These are phyloP conservation scores for Corythornis cristatus DNA, from an alignment of 2,113 vertebrate species.

Conservation along the genomic window DNA sequence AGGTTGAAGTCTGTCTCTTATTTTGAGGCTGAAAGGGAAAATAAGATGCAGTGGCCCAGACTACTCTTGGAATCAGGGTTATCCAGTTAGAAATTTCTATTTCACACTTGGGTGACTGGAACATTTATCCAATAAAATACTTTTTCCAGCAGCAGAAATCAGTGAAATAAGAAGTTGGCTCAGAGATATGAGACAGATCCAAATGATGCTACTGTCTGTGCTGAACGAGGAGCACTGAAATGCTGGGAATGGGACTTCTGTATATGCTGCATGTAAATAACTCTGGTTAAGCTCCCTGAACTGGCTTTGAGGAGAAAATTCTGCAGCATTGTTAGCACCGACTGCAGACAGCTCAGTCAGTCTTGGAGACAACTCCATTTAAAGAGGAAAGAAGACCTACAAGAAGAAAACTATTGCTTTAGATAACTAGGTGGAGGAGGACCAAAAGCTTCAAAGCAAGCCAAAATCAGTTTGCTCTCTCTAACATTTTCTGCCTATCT, in stretches of 20 bases:
- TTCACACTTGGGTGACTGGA: slow-evolving; percentile 22
- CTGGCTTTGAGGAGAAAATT: not conserved
- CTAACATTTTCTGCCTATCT: too few species aligned
- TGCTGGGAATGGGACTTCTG: not conserved
- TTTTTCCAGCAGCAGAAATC: slow-evolving; percentile 16
- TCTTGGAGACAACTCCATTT: not conserved
- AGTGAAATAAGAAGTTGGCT: slow-evolving; percentile 6
- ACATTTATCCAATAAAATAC: slow-evolving; percentile 21
- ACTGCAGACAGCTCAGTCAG: not conserved
- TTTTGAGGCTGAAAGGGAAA: slow-evolving; percentile 10
- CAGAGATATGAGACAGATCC: not conserved
- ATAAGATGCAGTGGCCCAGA: not conserved
- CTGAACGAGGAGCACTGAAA: slow-evolving; percentile 20
- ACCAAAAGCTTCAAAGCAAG: too few species aligned
- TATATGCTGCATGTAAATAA: slow-evolving; percentile 8
- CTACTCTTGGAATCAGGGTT: not conserved
- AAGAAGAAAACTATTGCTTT: not conserved
- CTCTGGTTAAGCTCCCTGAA: not conserved
- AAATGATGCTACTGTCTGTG: not conserved
- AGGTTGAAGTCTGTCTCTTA: not conserved
- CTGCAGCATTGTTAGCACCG: not conserved
- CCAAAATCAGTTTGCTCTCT: too few species aligned
- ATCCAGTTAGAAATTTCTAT: slow-evolving; percentile 44
- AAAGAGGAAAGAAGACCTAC: not conserved
- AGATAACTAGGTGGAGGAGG: not conserved